These are phyloP conservation scores for Harpagoxenus sublaevis DNA, from an alignment of 2,888 invertebrate genomes.

Conservation along the genomic window DNA sequence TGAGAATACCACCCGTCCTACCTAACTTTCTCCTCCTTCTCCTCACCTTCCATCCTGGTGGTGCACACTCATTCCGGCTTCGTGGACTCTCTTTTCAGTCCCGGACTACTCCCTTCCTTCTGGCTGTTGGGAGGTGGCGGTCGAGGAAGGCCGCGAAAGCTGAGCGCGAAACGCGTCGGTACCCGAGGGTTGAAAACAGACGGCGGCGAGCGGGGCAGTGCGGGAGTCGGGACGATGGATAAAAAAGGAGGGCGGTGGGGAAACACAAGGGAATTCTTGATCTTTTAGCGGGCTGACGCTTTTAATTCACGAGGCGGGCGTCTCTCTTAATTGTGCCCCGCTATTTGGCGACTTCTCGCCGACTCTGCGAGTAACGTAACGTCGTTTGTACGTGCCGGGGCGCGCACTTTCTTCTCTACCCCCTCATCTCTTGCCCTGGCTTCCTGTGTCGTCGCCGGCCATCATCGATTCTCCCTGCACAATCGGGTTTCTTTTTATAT, in stretches of 20 bases:
- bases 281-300: constrained; percentile 80
- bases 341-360: constrained; percentile 49
- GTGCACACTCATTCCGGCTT: constrained; percentile 34
- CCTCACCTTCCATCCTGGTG: neutral
- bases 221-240: constrained; percentile 22
- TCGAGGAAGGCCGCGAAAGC: constrained; percentile 61
- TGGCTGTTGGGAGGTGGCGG: constrained; percentile 21
- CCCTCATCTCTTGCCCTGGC: no score
- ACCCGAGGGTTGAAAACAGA: constrained; percentile 17
- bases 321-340: constrained; percentile 78
- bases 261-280: constrained; percentile 79
- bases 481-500: constrained; percentile 13
- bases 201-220: constrained; percentile 28
- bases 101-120: neutral
- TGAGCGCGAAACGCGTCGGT: constrained; percentile 35
- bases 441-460: constrained; percentile 12
- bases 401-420: neutral
- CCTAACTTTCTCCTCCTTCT: constrained; percentile 47
- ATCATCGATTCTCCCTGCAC: constrained; percentile 9
- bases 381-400: constrained; percentile 30
- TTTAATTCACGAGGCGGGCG: constrained; percentile 79
- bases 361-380: constrained; percentile 53
- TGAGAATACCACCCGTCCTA: constrained; percentile 75
- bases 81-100: constrained; percentile 27
- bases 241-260: constrained; percentile 60